These are phyloP conservation scores for Aspidiotus rigidus DNA, from an alignment of 2,888 invertebrate genomes.

Conservation along the genomic window DNA sequence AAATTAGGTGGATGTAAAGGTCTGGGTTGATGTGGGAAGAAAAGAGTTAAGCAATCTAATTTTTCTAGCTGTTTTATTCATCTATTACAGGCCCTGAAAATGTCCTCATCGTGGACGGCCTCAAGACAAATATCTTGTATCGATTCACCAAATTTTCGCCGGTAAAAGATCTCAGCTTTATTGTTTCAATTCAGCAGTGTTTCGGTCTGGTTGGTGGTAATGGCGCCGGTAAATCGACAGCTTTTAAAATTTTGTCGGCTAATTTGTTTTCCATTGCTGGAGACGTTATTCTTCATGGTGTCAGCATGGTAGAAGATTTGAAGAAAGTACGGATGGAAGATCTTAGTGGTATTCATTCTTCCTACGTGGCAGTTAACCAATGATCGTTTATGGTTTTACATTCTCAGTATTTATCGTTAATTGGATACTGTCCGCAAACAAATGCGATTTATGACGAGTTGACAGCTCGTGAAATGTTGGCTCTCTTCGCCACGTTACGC, in stretches of 20 bases:
- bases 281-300: slow-evolving; percentile 42
- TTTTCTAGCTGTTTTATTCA: too few relatives aligned
- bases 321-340: slow-evolving; percentile 41
- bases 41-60: too few relatives aligned
- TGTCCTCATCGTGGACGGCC: slow-evolving; percentile 50
- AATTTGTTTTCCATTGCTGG: slow-evolving; percentile 45
- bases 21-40: too few relatives aligned
- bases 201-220: slow-evolving; percentile 48
- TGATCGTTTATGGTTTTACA: background rate
- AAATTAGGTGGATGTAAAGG: too few relatives aligned
- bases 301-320: slow-evolving; percentile 5
- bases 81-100: slow-evolving; percentile 3
- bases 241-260: slow-evolving; percentile 50
- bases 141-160: slow-evolving; percentile 44
- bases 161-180: slow-evolving; percentile 58
- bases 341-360: slow-evolving; percentile 8
- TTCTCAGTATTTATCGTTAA: slow-evolving; percentile 55
- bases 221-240: slow-evolving; percentile 51
- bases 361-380: background rate
- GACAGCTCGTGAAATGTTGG: slow-evolving; percentile 64
- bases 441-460: slow-evolving; percentile 68
- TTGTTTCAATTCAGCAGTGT: slow-evolving; percentile 49
- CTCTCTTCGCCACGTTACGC: slow-evolving; percentile 60
- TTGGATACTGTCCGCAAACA: slow-evolving; percentile 88
- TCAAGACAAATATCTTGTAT: slow-evolving; percentile 52